A percentile compares a stretch with the other conserved stretches of the same genome.
Conservation (phyloP, 2,797 vertebrate genomes). For the Tragelaphus oryx region DNA sequence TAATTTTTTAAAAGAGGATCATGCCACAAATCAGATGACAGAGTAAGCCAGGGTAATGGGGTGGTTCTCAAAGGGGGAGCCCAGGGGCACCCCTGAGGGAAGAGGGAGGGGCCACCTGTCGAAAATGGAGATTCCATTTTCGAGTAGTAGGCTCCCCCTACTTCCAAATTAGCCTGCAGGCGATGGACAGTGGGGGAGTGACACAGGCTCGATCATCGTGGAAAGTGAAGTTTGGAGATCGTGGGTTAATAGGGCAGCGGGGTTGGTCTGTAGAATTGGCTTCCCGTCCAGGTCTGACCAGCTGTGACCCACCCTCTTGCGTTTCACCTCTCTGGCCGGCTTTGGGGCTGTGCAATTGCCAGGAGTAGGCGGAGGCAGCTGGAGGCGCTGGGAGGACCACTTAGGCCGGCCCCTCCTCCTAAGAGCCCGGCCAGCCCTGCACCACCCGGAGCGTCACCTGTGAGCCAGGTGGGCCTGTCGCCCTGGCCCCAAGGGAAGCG, state of each 20-base stretch:
- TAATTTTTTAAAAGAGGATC: slow-evolving; percentile 43
- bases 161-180: too few relatives aligned
- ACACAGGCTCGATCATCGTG: too few relatives aligned
- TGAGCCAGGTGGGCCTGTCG: not conserved
- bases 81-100: not conserved
- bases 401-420: accelerated
- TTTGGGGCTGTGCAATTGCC: not conserved
- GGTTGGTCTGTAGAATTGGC: not conserved
- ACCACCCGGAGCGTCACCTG: not conserved
- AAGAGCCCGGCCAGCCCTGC: not conserved
- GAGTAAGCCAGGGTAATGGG: not conserved
- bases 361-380: not conserved
- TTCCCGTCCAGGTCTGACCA: not conserved
- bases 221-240: too few relatives aligned
- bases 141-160: not conserved
- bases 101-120: not conserved
- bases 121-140: not conserved
- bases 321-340: not conserved
- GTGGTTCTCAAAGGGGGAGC: not conserved
- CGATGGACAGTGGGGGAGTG: not conserved
- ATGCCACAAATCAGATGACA: not conserved
- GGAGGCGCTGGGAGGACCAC: not conserved
- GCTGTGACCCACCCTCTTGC: not conserved
- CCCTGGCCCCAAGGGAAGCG: not conserved
- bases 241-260: accelerated